Conservation (phyloP, 2,888 invertebrate genomes). For the Autographa pulchrina region DNA sequence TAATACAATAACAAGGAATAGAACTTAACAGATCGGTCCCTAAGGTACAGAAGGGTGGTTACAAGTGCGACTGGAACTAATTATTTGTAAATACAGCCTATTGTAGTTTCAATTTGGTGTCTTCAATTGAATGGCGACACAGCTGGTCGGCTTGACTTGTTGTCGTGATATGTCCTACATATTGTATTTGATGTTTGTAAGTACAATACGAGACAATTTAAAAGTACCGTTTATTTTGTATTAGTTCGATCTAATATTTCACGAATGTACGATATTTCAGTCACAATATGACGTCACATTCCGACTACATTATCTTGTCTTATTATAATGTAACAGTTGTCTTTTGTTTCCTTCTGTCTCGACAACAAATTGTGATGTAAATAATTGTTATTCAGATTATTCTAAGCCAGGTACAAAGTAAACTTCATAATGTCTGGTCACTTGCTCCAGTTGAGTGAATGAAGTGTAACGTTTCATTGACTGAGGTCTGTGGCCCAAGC, state of each 20-base stretch:
- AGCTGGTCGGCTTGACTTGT: neutral
- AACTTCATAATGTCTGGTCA: constrained; percentile 65
- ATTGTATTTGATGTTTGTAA: neutral
- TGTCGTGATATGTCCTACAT: neutral
- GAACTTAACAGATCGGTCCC: constrained; percentile 81
- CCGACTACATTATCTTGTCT: constrained; percentile 31
- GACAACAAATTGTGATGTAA: constrained; percentile 38
- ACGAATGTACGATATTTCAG: constrained; percentile 42
- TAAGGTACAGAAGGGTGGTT: constrained; percentile 60
- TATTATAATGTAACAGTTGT: constrained; percentile 42
- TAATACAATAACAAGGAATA: constrained; percentile 72
- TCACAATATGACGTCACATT: constrained; percentile 41
- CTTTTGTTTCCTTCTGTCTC: constrained; percentile 10
- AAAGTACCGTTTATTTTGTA: neutral
- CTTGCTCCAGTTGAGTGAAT: constrained; percentile 80
- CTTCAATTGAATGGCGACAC: constrained; percentile 24
- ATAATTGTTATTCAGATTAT: constrained; percentile 40
- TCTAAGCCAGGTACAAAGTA: constrained; percentile 46
- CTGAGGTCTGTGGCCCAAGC: constrained; percentile 76
- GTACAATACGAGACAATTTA: neutral
- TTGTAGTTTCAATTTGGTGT: constrained; percentile 33
- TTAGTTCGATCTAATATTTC: constrained; percentile 35
- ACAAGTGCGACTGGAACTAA: constrained; percentile 66
- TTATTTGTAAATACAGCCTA: constrained; percentile 51
- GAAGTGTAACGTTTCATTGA: constrained; percentile 84